Evolutionary conservation across 1,140 invertebrate species (phyloP).

Genomic region (Plectrocnemia conspersa): DNA sequence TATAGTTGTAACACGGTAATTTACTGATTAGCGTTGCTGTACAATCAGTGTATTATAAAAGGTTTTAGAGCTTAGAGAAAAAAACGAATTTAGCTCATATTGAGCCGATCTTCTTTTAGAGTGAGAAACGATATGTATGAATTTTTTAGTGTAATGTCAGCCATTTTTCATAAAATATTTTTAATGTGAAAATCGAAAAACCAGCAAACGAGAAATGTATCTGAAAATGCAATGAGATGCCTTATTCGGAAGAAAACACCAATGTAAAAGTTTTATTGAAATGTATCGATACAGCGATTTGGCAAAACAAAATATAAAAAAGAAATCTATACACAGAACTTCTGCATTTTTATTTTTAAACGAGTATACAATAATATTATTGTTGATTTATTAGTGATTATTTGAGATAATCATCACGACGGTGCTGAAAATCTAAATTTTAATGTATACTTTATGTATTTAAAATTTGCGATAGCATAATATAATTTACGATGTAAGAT

Average conservation of each 20-base stretch:
- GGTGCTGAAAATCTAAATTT: no score
- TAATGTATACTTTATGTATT: no score
- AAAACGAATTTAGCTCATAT: conserved; percentile 35
- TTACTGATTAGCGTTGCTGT: no score
- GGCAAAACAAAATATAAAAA: conserved; percentile 30
- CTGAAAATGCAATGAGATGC: conserved; percentile 6
- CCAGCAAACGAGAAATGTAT: neutral
- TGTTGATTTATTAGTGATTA: no score
- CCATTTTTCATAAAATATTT: conserved; percentile 28
- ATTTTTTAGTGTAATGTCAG: conserved; percentile 23
- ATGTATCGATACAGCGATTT: conserved; percentile 25
- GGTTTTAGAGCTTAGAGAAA: conserved; percentile 34
- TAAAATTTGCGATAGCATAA: no score
- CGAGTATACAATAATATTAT: no score
- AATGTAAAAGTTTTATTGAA: conserved; percentile 26
- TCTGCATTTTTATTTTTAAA: no score
- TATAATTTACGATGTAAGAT: no score
- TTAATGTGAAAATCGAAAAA: conserved; percentile 11
- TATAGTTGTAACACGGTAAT: no score
- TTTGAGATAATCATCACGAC: no score
- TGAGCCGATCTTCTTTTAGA: conserved; percentile 33
- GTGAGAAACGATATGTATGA: conserved; percentile 25
- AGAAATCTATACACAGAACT: conserved; percentile 22
- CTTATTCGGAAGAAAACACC: conserved; percentile 9
- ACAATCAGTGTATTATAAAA: no score